Evolutionary conservation across 2,888 invertebrate genomes (phyloP), one percentile per base, ranked within the genome.

Genomic region (Phanerotoma sp.): DNA sequence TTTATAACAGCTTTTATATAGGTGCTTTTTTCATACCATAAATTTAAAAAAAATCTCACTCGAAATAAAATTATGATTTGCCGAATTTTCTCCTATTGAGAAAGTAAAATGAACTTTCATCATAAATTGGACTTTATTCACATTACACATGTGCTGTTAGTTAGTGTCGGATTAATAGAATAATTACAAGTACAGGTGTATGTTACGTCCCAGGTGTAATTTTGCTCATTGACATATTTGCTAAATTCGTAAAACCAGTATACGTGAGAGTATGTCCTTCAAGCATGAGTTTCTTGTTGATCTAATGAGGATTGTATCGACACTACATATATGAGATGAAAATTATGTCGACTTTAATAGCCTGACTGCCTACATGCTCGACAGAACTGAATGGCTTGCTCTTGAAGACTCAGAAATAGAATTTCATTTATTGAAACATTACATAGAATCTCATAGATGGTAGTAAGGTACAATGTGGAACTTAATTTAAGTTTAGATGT

Each of bases 181-280:
- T 41, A 50, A 50, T 50, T 41, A 50, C 28, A 13, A 22, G 6
- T 48, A 15, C 48, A 48, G 48, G 48, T 48, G 48, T 48, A 35
- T 25, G 35, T 16, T 33, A 13, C 38, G 38, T 22, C 25, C 25
- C 38, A 48, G 48, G 48, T 48, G 48, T 28, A 38, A 38, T 28
- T 48, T 25, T 38, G 25, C 25, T 18, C 28, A 22, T 37, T 22
- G 48, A 48, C 38, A 48, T 48, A 48, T 48, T 48, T 48, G 25
- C 48, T 48, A 48, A 48, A 48, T 48, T 48, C 38, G 48, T 48
- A 48, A 35, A 48, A 48, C 38, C 48, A 38, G 48, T 20, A 37
- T 40, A 50, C 49, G 50, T 54, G 45, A 50, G 49, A 54, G 54
- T 49, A 38, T 38, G 54, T 37, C 54, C 54, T 54, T 54, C 33